These are phyloP conservation scores for Platycercus adscitus DNA, from an alignment of 2,113 vertebrate species.

Conservation along the genomic window DNA sequence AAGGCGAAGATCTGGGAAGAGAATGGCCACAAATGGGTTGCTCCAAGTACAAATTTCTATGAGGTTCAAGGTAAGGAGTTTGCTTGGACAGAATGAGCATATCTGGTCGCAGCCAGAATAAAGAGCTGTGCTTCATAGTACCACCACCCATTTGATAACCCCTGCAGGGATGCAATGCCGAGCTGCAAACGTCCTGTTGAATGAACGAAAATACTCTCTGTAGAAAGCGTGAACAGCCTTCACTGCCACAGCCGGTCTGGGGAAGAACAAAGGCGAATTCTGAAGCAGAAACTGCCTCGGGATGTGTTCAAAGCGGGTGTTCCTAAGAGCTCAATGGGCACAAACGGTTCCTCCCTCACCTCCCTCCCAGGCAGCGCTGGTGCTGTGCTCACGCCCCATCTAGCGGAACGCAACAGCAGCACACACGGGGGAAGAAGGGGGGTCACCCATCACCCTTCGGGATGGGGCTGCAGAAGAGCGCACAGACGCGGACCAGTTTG, in stretches of 20 bases:
- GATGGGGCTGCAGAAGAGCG: background rate
- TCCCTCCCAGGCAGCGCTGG: background rate
- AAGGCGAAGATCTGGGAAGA: background rate
- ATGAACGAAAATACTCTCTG: background rate
- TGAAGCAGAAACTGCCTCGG: background rate
- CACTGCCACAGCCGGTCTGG: background rate
- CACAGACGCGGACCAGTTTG: background rate
- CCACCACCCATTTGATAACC: background rate
- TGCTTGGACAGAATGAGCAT: fast-evolving
- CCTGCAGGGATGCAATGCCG: background rate
- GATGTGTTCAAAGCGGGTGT: background rate
- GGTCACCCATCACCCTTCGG: no score
- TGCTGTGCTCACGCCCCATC: background rate
- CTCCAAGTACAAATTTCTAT: background rate
- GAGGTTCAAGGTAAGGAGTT: background rate
- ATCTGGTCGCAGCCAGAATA: background rate
- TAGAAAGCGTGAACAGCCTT: background rate
- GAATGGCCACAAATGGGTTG: background rate
- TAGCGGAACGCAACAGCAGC: background rate
- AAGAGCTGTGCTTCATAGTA: background rate
- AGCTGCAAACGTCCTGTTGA: background rate
- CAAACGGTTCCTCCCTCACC: background rate
- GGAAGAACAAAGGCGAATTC: background rate
- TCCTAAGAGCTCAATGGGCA: fast-evolving
- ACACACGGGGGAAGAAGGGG: fast-evolving